Percentiles rank a stretch among this genome's conserved stretches.
phyloP scores from a whole-genome alignment of 92 coral and sea anemone genomes.

The Virgularia gustaviana region DNA sequence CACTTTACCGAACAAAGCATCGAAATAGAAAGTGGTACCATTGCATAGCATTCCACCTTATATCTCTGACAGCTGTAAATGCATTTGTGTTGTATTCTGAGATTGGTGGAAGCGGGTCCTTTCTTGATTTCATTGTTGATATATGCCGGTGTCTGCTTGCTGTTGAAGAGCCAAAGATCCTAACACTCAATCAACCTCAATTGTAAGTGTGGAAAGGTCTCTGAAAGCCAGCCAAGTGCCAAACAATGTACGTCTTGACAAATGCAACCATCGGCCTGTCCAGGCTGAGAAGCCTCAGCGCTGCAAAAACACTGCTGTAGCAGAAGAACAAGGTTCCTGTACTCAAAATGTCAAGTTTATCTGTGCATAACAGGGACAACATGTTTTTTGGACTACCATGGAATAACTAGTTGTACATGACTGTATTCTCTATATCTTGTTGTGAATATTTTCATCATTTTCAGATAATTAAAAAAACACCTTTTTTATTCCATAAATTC shows the following conservation, averaged over 20 bases:
- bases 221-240: slow-evolving; percentile 9
- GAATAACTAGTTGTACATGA: too few relatives aligned
- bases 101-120: background rate
- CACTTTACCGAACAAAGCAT: slow-evolving; percentile 15
- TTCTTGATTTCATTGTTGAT: slow-evolving; percentile 12
- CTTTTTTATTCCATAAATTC: background rate
- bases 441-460: too few relatives aligned
- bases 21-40: slow-evolving; percentile 11
- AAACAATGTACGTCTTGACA: background rate
- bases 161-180: background rate
- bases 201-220: background rate
- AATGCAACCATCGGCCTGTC: slow-evolving; percentile 10
- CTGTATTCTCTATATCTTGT: too few relatives aligned
- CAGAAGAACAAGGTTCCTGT: slow-evolving; percentile 11
- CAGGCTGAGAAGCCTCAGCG: slow-evolving; percentile 1
- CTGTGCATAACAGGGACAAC: slow-evolving; percentile 6
- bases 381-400: slow-evolving; percentile 10
- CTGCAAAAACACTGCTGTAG: background rate
- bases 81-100: slow-evolving; percentile 15
- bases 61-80: slow-evolving; percentile 16
- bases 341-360: slow-evolving; percentile 4
- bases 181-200: background rate
- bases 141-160: slow-evolving; percentile 21
- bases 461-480: background rate
- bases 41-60: slow-evolving; percentile 13